Percentiles rank a stretch among this genome's conserved stretches.
Evolutionary conservation across 2,888 invertebrate species (phyloP).

Genomic region (Epistrophe eligans): DNA sequence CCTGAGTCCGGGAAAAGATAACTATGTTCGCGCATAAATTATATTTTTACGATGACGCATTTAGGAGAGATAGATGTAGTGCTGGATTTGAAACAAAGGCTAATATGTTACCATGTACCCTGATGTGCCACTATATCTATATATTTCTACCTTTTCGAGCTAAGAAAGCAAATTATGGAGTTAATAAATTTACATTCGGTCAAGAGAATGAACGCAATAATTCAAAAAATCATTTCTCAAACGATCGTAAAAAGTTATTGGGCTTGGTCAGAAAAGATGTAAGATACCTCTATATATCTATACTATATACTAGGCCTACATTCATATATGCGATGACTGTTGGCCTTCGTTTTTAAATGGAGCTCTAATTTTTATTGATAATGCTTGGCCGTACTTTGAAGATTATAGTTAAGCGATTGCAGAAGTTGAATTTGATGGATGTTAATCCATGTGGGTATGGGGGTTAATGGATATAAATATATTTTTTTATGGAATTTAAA

Average conservation of each 20-base stretch:
- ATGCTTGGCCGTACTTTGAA: constrained; percentile 38
- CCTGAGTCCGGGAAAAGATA: background rate
- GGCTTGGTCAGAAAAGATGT: constrained; percentile 12
- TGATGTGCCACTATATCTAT: too few species aligned
- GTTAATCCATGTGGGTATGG: background rate
- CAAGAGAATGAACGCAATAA: constrained; percentile 54
- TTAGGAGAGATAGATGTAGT: constrained; percentile 53
- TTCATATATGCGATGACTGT: background rate
- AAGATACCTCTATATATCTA: background rate
- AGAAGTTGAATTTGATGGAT: background rate
- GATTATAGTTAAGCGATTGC: constrained; percentile 44
- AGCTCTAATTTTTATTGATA: constrained; percentile 63
- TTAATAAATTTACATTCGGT: constrained; percentile 67
- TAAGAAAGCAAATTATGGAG: constrained; percentile 3
- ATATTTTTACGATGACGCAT: constrained; percentile 73
- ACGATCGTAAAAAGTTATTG: constrained; percentile 43
- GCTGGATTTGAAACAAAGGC: constrained; percentile 39
- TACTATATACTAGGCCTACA: background rate
- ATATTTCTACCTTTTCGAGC: background rate
- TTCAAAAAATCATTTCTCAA: constrained; percentile 53
- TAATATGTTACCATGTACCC: background rate
- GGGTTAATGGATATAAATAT: constrained; percentile 1
- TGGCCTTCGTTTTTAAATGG: constrained; percentile 40
- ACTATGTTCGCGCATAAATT: constrained; percentile 62
- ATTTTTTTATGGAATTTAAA: background rate